Evolutionary conservation across 2,888 invertebrate genomes (phyloP), one percentile per base, ranked within the genome.

Genomic region (Oxytorus armatus): DNA sequence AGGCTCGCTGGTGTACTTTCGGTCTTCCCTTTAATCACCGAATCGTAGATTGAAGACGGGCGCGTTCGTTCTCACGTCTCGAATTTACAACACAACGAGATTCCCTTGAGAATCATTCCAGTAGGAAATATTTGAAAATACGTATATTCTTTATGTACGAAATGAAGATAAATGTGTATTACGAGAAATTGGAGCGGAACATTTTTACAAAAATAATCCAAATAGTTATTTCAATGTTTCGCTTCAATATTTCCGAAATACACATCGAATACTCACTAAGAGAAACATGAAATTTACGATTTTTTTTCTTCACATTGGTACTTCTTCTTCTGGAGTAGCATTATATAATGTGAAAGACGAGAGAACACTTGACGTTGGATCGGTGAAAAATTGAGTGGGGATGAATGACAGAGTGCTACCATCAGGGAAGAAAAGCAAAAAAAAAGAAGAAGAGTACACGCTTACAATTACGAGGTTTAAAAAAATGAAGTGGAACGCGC

Each of bases 11-110:
- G 16, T 11, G 69, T 11, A 47, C 39, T 72, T 25, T 14, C 36
- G 7, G 18, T n/a, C 11, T 79, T 79, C 61, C 16, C 70, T 75
- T 72, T 76, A 76, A 79, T 79, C 76, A 76, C 61, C 79, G 72
- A 76, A 61, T 39, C 76, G 66, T 59, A 66, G 70, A 75, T 61
- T 72, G 44, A 75, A 79, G 76, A 66, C 57, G 57, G 39, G 42
- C 18, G 68, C 75, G 23, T 65, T 51, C n/a, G 33, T 66, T 51
- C 57, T 47, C 55, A 47, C 77, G 49, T 72, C 65, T 72, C 33
- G 55, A 53, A 66, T 29, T 53, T 39, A 21, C 36, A 11, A 33
- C 61, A 3, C 10, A n/a, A n/a, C 21, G 42, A 75, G 66, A 78
- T 16, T 47, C 36, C 42, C 39, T 63, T 51, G 51, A 59, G 66